These are phyloP conservation scores for Sesia bembeciformis DNA, from an alignment of 2,888 invertebrate genomes.

Conservation along the genomic window DNA sequence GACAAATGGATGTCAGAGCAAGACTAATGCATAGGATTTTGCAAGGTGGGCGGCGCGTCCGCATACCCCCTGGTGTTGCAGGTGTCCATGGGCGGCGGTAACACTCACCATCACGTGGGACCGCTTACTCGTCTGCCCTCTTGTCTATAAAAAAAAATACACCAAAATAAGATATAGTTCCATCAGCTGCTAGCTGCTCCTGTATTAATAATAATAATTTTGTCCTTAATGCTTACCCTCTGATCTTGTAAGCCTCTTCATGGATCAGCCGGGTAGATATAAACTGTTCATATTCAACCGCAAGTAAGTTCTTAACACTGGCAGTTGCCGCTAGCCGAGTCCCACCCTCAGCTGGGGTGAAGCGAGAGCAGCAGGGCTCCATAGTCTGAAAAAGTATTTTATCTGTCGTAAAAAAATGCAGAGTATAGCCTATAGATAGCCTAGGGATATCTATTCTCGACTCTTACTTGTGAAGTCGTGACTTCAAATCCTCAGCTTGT, in stretches of 20 bases:
- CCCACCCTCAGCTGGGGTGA: constrained; percentile 60
- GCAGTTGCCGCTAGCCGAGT: constrained; percentile 49
- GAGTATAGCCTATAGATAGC: too few relatives aligned
- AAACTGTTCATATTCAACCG: constrained; percentile 80
- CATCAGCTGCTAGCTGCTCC: too few relatives aligned
- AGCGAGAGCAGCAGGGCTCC: constrained; percentile 48
- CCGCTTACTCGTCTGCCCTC: neutral
- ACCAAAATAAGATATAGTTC: too few relatives aligned
- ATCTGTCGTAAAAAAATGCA: too few relatives aligned
- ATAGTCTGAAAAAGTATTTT: constrained; percentile 6
- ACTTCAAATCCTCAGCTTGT: too few relatives aligned
- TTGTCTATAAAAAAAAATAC: neutral
- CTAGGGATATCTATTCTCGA: too few relatives aligned
- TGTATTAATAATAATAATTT: neutral
- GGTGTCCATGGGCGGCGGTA: neutral
- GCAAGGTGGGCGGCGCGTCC: neutral
- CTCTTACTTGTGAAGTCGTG: too few relatives aligned
- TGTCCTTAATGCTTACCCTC: constrained; percentile 49
- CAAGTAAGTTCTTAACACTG: constrained; percentile 38
- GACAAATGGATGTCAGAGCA: too few relatives aligned
- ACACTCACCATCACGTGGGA: neutral
- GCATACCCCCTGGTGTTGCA: neutral
- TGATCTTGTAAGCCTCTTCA: constrained; percentile 81
- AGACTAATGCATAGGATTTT: too few relatives aligned
- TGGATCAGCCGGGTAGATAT: constrained; percentile 90